Percentiles rank a stretch among this genome's conserved stretches.
phyloP scores from a whole-genome alignment of 2,797 vertebrate genomes.

The Cephalopachus bancanus region DNA sequence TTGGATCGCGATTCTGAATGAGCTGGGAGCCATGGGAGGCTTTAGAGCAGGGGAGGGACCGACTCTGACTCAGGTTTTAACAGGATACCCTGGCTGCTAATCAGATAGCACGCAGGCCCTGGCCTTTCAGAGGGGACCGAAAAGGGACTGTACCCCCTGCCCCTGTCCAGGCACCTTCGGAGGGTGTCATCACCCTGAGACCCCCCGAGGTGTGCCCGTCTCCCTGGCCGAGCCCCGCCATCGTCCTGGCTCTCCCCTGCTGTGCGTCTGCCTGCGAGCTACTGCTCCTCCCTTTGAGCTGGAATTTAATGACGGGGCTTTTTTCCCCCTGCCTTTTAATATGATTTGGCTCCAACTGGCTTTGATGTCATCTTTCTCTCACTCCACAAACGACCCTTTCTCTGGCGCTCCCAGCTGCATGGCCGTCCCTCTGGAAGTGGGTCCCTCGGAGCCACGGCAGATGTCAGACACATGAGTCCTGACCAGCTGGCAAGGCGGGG shows the following conservation, averaged over 20 bases:
- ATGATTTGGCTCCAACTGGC: conserved; percentile 27
- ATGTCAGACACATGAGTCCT: background rate
- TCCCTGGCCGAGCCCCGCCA: background rate
- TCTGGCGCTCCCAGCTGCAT: background rate
- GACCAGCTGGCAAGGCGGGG: background rate
- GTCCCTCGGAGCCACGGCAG: background rate
- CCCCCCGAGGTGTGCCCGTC: fast-evolving
- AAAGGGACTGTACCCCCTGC: background rate
- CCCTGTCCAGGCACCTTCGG: background rate
- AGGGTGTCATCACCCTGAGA: background rate
- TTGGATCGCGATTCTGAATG: background rate
- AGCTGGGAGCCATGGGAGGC: background rate
- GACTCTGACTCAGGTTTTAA: background rate
- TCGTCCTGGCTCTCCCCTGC: background rate
- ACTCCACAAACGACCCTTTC: background rate
- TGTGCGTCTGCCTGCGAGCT: background rate
- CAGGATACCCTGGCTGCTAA: background rate
- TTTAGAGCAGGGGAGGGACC: background rate
- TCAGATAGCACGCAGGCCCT: background rate
- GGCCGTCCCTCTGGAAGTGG: background rate
- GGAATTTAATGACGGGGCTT: conserved; percentile 2
- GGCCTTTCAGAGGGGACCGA: background rate
- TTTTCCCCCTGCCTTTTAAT: background rate
- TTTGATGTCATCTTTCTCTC: conserved; percentile 10
- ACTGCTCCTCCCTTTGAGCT: background rate